A percentile compares a stretch with the other conserved stretches of the same genome.
Conservation (phyloP, 2,797 vertebrate species). For the Schizopygopsis pylzovi region DNA sequence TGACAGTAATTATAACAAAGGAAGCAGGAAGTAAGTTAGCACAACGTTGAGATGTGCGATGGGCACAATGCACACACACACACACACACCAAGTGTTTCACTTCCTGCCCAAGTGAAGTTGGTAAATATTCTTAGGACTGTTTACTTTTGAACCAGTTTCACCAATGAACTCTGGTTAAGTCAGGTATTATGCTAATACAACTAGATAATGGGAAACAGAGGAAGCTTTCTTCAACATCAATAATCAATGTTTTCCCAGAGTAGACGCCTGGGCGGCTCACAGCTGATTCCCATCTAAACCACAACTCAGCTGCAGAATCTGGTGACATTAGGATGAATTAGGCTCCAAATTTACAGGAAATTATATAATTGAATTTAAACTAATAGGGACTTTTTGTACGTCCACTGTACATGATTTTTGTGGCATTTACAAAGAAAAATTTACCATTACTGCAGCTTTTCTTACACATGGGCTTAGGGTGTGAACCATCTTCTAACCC, state of each 20-base stretch:
- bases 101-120: constrained; percentile 15
- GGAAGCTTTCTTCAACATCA: constrained; percentile 15
- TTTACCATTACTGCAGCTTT: not conserved
- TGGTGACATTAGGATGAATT: constrained; percentile 37
- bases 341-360: constrained; percentile 44
- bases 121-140: constrained; percentile 1
- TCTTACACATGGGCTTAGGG: not conserved
- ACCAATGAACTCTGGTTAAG: constrained; percentile 4
- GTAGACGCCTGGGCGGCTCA: constrained; percentile 15
- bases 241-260: not conserved
- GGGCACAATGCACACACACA: not conserved
- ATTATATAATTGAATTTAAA: constrained; percentile 59
- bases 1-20: constrained; percentile 2
- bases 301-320: constrained; percentile 34
- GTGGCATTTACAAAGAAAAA: not conserved
- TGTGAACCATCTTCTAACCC: not conserved
- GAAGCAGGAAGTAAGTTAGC: constrained; percentile 30
- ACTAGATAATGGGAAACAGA: constrained; percentile 23
- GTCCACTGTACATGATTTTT: not conserved
- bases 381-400: constrained; percentile 24
- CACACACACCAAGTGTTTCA: constrained; percentile 3
- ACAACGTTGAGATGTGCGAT: not conserved
- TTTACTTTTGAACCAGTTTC: constrained; percentile 33
- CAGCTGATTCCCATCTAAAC: constrained; percentile 49
- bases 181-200: constrained; percentile 16